Evolutionary conservation across 1,140 invertebrate species (phyloP), one percentile per base, ranked within the genome.

Genomic region (Episyrphus balteatus): DNA sequence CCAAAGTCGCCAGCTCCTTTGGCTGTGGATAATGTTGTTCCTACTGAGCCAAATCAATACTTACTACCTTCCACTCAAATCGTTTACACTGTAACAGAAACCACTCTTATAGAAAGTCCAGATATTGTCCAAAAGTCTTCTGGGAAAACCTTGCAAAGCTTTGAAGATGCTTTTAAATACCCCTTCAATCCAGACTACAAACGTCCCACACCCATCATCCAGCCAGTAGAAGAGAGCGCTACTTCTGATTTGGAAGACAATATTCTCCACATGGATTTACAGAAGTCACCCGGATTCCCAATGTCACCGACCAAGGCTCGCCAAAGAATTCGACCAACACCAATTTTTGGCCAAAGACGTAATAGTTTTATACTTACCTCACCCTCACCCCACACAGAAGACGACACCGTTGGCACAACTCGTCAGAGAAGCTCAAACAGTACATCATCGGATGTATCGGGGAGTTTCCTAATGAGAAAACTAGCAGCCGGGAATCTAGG

Each of bases 341-440:
- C 58, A 5, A 48, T 52, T 2, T 59, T 61, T 53, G 61, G 72
- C 17, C 60, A 71, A 38, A 60, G 74, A 12, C 62, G 69, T 34
- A 76, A 74, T 49, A 75, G 74, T 45, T 57, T 64, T 42, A 55
- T 61, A 0, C 54, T 55, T 2, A 52, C 56, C 0, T 55, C 58
- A 0, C 51, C 62, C 7, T 50, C 48, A 17, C 48, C 48, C 5
- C 30, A 31, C 33, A 46, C 45, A 3, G 36, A 38, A 21, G 33
- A 13, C 5, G 14, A 18, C 14, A 9, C 26, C 10, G 8, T 18
- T 8, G 30, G 61, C 62, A 57, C 57, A 32, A 32, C 11, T 7
- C 49, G 54, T 30, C 44, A 19, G 55, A 44, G 3, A 55, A 52
- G 3, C 50, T 50, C 1, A 48, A 53, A 41, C 56, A 55, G 43